Base-by-base conservation (phyloP, 2,113 vertebrate species). In the Vidua chalybeata region DNA sequence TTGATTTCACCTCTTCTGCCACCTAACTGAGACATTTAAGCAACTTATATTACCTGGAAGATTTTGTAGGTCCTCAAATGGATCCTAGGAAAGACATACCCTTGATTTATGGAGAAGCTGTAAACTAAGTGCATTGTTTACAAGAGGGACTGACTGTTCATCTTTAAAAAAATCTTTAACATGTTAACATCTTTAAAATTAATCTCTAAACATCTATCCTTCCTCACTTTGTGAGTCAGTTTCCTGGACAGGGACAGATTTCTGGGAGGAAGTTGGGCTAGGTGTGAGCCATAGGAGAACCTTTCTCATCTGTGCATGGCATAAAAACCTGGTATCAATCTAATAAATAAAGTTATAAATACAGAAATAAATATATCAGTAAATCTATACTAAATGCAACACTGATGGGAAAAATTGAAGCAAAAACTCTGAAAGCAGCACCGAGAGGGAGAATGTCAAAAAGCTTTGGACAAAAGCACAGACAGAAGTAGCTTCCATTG, bases 311-410 rank as follows among this genome's bases (percentile, higher is more conserved):
- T 31, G 3, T 20, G 11, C 17, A 9, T 49, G 7, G 4, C 13
- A 41, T 8, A 4, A 8, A 74, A 61, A 23, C 8, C 35, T 0
- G 0, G 2, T 4, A 41, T 21, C 16, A 52, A 52, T 12, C 3
- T 21, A 41, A 33, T 7, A 31, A 22, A 28, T 6, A n/a, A 61
- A 33, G 3, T 23, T 17, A 16, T 12, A 41, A 62, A 9, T 6
- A 11, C 4, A 62, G 1, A 54, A 37, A 52, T 13, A 52, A 31
- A 48, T n/a, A 15, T 23, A 37, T 30, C 21, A 39, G 45, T 52
- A 45, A 43, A 23, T 30, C 3, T 5, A 8, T 46, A 28, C 17
- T 73, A 64, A 89, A 72, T 37, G 11, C 22, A 88, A n/a, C 2
- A 1, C 7, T 56, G 8, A 13, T 24, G 10, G 24, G 28, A 31